Conservation (phyloP, 2,888 invertebrate species). For the Coecobrya sp. region DNA sequence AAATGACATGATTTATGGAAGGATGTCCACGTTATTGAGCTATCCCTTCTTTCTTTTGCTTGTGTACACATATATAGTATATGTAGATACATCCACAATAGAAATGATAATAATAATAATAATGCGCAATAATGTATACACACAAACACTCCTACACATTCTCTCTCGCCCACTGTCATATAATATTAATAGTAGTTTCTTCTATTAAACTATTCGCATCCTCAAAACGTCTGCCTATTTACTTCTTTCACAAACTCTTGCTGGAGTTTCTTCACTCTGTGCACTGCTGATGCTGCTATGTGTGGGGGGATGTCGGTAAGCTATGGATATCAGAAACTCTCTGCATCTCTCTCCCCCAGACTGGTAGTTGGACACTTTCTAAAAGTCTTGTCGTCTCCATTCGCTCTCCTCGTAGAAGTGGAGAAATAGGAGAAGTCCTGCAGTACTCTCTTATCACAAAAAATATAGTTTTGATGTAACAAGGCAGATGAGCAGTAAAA, state of each 20-base stretch:
- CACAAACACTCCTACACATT: neutral
- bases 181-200: conserved; percentile 23
- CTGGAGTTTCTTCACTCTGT: neutral
- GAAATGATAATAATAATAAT: conserved; percentile 69
- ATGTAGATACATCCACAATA: conserved; percentile 48
- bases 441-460: conserved; percentile 1
- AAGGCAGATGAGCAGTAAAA: conserved; percentile 20
- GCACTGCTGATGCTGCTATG: neutral
- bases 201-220: neutral
- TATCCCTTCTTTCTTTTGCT: conserved; percentile 77
- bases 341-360: conserved; percentile 1
- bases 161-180: conserved; percentile 2
- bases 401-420: neutral
- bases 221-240: conserved; percentile 33
- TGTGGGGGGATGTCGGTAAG: neutral
- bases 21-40: conserved; percentile 86
- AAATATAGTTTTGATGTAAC: neutral
- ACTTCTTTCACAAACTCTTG: conserved; percentile 38
- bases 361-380: conserved; percentile 48
- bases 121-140: conserved; percentile 63
- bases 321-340: neutral
- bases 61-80: conserved; percentile 11
- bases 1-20: conserved; percentile 87
- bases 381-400: conserved; percentile 28
- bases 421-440: conserved; percentile 27